Percentiles rank a stretch among this genome's conserved stretches.
phyloP scores from a whole-genome alignment of 2,113 vertebrate species.

The Psettodes erumei region DNA sequence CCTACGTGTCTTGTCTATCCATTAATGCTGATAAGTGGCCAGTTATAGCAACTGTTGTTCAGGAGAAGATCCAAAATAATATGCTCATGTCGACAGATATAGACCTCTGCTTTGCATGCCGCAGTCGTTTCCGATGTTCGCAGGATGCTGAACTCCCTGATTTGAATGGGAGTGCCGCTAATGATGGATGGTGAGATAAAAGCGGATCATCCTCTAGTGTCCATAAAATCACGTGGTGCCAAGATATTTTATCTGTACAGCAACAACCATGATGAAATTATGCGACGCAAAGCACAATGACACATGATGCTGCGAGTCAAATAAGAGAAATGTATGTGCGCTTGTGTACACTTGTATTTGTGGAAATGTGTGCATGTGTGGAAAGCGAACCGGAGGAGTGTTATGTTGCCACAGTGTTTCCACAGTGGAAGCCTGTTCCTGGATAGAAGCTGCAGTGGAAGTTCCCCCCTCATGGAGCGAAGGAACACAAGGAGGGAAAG shows the following conservation, averaged over 20 bases:
- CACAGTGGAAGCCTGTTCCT: constrained; percentile 78
- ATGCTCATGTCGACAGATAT: constrained; percentile 43
- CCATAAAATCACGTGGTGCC: neutral
- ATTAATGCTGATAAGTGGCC: constrained; percentile 63
- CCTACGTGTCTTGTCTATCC: constrained; percentile 43
- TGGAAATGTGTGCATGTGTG: constrained; percentile 27
- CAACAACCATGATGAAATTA: constrained; percentile 1
- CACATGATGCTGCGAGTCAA: neutral
- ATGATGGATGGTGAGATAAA: constrained; percentile 35
- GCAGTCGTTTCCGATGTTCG: constrained; percentile 19
- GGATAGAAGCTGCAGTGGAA: constrained; percentile 74
- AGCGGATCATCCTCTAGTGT: constrained; percentile 7
- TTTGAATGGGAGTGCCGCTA: constrained; percentile 36
- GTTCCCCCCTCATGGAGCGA: constrained; percentile 73
- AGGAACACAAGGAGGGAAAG: constrained; percentile 59
- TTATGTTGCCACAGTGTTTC: constrained; percentile 70
- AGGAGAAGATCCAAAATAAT: constrained; percentile 52
- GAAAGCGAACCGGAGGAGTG: constrained; percentile 47
- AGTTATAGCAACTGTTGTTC: constrained; percentile 59
- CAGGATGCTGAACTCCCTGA: constrained; percentile 13
- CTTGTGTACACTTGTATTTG: neutral
- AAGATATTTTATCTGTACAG: neutral
- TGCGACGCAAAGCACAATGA: constrained; percentile 2
- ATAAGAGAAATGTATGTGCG: neutral
- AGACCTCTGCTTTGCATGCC: constrained; percentile 53